A percentile compares a stretch with the other conserved stretches of the same genome.
Conservation (phyloP, 2,888 invertebrate species). For the Drepanosiphum platanoidis region DNA sequence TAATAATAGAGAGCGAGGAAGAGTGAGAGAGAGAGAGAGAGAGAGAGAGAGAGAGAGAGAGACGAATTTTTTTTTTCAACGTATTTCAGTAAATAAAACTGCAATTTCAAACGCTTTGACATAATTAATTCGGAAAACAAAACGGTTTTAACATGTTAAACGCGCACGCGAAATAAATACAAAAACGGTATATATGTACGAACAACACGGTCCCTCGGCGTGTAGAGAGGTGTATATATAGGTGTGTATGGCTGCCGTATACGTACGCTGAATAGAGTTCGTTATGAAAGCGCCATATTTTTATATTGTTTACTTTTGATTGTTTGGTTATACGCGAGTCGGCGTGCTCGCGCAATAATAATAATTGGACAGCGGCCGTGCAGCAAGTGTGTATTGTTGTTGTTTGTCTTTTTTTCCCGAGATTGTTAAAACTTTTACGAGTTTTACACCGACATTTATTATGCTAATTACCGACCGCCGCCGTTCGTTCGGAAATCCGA, state of each 20-base stretch:
- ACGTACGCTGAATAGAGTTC: constrained; percentile 14
- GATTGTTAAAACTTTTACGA: constrained; percentile 39
- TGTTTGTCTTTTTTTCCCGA: constrained; percentile 29
- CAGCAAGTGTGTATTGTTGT: not conserved
- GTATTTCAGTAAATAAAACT: constrained; percentile 23
- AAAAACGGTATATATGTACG: not conserved
- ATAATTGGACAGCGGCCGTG: constrained; percentile 18
- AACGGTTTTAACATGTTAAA: not conserved
- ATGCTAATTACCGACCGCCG: not conserved
- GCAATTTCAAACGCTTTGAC: constrained; percentile 8
- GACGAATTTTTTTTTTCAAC: too few species aligned
- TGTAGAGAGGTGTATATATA: not conserved
- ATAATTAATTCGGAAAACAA: constrained; percentile 27
- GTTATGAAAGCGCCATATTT: not conserved
- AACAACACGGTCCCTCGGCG: not conserved
- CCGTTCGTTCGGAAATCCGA: not conserved
- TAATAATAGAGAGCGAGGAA: not conserved
- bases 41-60: not conserved
- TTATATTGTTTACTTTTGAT: constrained; percentile 6
- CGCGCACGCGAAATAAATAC: not conserved
- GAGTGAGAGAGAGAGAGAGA: too few species aligned
- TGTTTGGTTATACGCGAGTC: constrained; percentile 12
- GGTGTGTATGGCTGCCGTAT: not conserved
- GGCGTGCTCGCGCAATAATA: not conserved
- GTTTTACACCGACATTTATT: not conserved